Conservation (phyloP, 2,113 vertebrate species). For the Eudyptes chrysolophus region DNA sequence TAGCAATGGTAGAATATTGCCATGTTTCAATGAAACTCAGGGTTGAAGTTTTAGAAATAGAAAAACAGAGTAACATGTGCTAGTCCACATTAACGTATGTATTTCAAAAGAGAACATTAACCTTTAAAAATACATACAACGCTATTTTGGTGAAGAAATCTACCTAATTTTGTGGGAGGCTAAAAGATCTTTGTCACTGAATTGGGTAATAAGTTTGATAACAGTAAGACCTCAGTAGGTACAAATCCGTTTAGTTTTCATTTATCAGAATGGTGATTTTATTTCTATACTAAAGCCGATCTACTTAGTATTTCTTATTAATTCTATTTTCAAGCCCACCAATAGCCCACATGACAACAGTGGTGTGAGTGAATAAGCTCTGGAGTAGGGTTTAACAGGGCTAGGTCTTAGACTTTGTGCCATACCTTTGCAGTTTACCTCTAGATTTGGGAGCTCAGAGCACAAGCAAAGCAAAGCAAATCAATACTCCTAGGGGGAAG, state of each 20-base stretch:
- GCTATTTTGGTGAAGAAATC: not conserved
- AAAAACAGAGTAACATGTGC: not conserved
- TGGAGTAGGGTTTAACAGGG: not conserved
- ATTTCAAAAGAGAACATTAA: not conserved
- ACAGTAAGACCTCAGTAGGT: not conserved
- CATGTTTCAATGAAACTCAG: not conserved
- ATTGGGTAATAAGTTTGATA: not conserved
- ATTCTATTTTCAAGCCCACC: not conserved
- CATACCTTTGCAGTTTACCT: not conserved
- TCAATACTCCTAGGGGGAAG: not conserved
- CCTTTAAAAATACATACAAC: not conserved
- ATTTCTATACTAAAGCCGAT: not conserved
- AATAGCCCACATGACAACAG: not conserved
- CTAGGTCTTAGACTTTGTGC: not conserved
- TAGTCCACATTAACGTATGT: not conserved
- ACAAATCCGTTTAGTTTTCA: not conserved
- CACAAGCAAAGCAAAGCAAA: not conserved
- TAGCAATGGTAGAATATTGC: not conserved
- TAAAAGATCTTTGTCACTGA: not conserved
- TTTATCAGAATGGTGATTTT: not conserved
- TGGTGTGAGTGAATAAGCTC: not conserved
- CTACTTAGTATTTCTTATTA: not conserved
- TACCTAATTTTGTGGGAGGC: not conserved
- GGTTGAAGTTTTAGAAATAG: not conserved
- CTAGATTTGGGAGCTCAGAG: not conserved